Percentiles rank a stretch among this genome's conserved stretches.
These are phyloP conservation scores for Dendrocincla tyrannina DNA, from an alignment of 2,797 vertebrate species.

Conservation along the genomic window DNA sequence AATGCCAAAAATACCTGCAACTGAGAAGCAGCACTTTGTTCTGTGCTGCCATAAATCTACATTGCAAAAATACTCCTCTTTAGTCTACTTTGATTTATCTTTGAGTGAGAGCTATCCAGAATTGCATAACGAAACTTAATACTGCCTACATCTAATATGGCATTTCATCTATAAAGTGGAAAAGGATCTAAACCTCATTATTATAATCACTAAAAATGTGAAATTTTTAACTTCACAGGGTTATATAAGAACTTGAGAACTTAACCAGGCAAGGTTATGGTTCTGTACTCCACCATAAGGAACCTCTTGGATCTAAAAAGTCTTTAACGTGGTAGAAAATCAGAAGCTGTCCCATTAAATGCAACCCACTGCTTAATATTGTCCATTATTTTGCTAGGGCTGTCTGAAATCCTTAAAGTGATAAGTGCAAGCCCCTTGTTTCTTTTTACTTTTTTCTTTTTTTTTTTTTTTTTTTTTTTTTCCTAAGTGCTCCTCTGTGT, in stretches of 20 bases:
- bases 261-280: not conserved
- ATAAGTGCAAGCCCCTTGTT: not conserved
- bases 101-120: not conserved
- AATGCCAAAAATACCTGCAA: constrained; percentile 15
- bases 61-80: not conserved
- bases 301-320: not conserved
- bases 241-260: not conserved
- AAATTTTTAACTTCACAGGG: not conserved
- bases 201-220: not conserved
- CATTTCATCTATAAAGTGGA: not conserved
- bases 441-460: not conserved
- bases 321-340: not conserved
- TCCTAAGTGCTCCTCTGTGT: rapidly evolving
- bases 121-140: not conserved
- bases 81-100: constrained; percentile 22
- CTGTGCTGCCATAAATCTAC: not conserved
- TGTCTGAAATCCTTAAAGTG: not conserved
- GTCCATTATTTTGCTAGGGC: not conserved
- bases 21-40: not conserved
- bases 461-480: no score
- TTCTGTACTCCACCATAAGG: not conserved
- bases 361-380: not conserved
- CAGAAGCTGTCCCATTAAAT: not conserved
- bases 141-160: not conserved
- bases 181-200: constrained; percentile 10